A percentile compares a stretch with the other conserved stretches of the same genome.
Conservation (phyloP, 2,113 vertebrate genomes). For the Rhodinocichla rosea region DNA sequence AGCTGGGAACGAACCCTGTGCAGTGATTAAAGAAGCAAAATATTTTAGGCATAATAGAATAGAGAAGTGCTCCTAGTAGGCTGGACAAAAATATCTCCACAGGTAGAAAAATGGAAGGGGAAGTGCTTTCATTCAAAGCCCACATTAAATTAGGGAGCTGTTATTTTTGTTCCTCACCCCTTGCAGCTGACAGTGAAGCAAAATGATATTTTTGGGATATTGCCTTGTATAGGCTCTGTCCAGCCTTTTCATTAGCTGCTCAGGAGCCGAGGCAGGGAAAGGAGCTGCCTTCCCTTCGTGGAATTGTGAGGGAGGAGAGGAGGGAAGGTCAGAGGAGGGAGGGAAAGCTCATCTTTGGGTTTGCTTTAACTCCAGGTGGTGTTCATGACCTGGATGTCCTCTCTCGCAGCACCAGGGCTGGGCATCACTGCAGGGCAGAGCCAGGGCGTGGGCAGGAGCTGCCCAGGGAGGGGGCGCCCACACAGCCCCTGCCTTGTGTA, state of each 20-base stretch:
- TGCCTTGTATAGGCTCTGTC: not conserved
- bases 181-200: not conserved
- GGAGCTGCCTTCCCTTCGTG: not conserved
- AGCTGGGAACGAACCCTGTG: not conserved
- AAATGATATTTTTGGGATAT: not conserved
- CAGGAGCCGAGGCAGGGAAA: not conserved
- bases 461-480: not conserved
- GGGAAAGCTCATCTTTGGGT: rapidly evolving
- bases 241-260: not conserved
- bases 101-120: not conserved
- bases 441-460: not conserved
- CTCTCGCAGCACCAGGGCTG: not conserved
- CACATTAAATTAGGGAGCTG: not conserved
- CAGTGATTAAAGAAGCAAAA: slow-evolving; percentile 21
- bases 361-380: not conserved
- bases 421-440: not conserved
- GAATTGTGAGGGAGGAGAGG: rapidly evolving
- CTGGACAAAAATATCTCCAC: not conserved
- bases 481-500: no score
- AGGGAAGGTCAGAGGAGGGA: not conserved
- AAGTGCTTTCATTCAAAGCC: not conserved
- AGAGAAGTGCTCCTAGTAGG: not conserved
- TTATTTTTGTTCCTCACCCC: not conserved
- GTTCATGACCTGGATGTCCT: rapidly evolving
- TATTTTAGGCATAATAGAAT: slow-evolving; percentile 14